Evolutionary conservation across 2,113 vertebrate species (phyloP).

Genomic region (Hypomesus transpacificus): DNA sequence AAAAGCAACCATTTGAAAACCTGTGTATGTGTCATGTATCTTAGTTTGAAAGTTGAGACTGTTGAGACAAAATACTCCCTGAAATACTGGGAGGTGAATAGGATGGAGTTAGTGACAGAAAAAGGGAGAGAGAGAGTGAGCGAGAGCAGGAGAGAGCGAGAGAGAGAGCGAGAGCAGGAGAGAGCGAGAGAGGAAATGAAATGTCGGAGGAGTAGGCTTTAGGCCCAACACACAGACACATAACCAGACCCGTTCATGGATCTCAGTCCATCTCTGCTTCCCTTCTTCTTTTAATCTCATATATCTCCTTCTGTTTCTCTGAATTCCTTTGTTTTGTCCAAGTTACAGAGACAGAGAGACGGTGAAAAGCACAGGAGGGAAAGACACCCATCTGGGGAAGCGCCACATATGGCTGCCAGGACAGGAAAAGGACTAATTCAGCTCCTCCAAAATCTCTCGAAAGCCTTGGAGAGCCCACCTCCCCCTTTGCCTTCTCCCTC

Average conservation of each 20-base stretch:
- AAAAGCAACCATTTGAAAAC: no score
- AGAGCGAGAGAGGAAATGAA: slow-evolving; percentile 2
- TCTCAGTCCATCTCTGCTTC: not conserved
- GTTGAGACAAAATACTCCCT: no score
- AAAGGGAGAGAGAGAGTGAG: not conserved
- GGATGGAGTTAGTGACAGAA: not conserved
- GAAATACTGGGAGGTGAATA: no score
- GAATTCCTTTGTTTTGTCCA: not conserved
- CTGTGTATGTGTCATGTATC: no score
- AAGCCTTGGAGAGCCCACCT: slow-evolving; percentile 33
- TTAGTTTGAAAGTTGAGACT: no score
- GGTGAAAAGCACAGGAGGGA: slow-evolving; percentile 3
- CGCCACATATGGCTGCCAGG: slow-evolving; percentile 43
- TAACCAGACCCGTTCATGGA: not conserved
- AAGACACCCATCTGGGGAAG: slow-evolving; percentile 37
- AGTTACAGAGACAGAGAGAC: not conserved
- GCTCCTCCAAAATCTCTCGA: slow-evolving; percentile 30
- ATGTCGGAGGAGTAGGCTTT: no score
- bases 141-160: not conserved
- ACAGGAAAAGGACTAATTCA: slow-evolving; percentile 43
- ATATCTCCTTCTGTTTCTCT: not conserved
- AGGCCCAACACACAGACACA: not conserved
- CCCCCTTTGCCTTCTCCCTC: not conserved
- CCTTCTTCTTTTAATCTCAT: slow-evolving; percentile 4
- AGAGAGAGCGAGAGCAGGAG: slow-evolving; percentile 6